These are phyloP conservation scores for Onychorhynchus coronatus DNA, from an alignment of 2,113 vertebrate species.

Conservation along the genomic window DNA sequence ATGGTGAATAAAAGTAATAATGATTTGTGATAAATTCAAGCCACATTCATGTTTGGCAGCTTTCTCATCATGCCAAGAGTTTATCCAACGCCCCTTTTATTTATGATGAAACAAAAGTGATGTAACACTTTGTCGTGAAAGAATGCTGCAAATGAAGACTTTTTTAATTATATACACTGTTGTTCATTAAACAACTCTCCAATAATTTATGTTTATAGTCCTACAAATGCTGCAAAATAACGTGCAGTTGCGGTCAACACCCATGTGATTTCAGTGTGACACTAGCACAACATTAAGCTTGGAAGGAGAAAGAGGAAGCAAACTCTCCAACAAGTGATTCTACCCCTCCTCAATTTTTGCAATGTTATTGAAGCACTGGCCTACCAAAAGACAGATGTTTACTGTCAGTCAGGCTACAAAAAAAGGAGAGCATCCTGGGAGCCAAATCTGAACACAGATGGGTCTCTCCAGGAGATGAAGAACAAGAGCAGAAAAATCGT, in stretches of 20 bases:
- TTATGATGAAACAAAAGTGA: conserved; percentile 74
- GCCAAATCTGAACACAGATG: not conserved
- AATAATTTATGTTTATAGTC: conserved; percentile 56
- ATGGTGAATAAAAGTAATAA: conserved; percentile 33
- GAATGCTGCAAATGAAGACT: conserved; percentile 61
- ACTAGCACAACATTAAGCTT: not conserved
- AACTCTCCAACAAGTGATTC: not conserved
- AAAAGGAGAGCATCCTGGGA: not conserved
- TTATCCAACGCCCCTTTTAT: conserved; percentile 65
- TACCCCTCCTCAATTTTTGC: not conserved
- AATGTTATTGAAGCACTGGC: not conserved
- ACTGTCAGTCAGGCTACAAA: not conserved
- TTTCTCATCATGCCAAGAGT: conserved; percentile 57
- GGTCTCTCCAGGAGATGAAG: not conserved
- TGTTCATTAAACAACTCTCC: conserved; percentile 46
- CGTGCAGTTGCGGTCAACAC: conserved; percentile 33
- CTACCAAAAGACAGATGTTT: not conserved
- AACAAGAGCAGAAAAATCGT: not conserved
- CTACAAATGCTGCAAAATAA: not conserved
- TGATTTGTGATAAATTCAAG: conserved; percentile 62
- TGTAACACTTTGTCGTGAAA: conserved; percentile 66
- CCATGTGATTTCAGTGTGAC: not conserved
- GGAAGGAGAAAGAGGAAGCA: not conserved
- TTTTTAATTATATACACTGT: conserved; percentile 62
- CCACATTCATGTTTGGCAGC: conserved; percentile 60